A percentile compares a stretch with the other conserved stretches of the same genome.
phyloP scores from a whole-genome alignment of 2,888 invertebrate genomes.

The Leucania comma region DNA sequence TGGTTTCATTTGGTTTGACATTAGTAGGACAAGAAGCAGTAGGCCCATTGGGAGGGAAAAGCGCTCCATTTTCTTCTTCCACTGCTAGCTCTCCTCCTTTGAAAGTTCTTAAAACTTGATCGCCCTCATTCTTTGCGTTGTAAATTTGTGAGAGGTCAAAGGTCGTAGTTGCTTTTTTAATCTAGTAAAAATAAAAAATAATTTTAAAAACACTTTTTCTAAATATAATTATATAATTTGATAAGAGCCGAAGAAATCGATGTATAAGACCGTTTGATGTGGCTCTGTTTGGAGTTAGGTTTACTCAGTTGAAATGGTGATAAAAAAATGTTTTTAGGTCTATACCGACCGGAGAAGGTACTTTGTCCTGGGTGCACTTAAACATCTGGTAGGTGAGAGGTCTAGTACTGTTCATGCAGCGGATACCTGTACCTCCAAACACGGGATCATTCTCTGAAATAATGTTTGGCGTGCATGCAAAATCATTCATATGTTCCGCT shows the following conservation, averaged over 20 bases:
- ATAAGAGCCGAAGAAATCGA: neutral
- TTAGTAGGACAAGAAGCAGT: conserved; percentile 26
- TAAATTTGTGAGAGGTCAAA: conserved; percentile 68
- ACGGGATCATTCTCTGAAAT: conserved; percentile 68
- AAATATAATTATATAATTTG: neutral
- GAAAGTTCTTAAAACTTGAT: conserved; percentile 21
- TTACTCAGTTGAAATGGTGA: neutral
- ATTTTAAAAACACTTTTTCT: neutral
- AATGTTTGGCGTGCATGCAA: conserved; percentile 61
- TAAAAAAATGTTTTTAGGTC: neutral
- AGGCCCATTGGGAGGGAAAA: conserved; percentile 44
- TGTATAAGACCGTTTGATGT: no score
- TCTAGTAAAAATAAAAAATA: conserved; percentile 15
- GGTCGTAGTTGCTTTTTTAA: conserved; percentile 28
- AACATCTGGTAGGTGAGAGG: conserved; percentile 68
- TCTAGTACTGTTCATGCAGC: conserved; percentile 70
- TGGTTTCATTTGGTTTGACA: conserved; percentile 26
- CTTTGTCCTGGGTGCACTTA: conserved; percentile 64
- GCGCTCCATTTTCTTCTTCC: conserved; percentile 51
- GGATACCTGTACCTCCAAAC: conserved; percentile 64
- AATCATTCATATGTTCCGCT: conserved; percentile 59
- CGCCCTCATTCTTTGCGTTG: conserved; percentile 11
- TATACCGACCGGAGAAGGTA: conserved; percentile 49
- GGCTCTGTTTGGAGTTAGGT: no score
- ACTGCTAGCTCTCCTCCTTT: conserved; percentile 28